Percentiles rank a stretch among this genome's conserved stretches.
These are phyloP conservation scores for Mesopsocus fuscifrons DNA, from an alignment of 2,888 invertebrate genomes.

Conservation along the genomic window DNA sequence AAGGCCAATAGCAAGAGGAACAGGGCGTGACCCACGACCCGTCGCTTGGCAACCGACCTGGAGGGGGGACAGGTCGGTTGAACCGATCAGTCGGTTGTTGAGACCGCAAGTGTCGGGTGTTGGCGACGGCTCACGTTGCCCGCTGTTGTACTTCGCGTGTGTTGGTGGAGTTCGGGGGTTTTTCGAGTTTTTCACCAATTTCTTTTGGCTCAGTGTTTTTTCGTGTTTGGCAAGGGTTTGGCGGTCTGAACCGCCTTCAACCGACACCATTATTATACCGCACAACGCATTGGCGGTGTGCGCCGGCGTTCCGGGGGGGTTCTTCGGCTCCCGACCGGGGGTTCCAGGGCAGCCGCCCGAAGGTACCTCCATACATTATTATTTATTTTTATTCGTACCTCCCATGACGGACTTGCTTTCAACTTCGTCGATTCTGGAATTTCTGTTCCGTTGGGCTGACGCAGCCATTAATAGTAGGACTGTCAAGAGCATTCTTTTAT, in stretches of 20 bases:
- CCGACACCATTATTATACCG: slow-evolving; percentile 20
- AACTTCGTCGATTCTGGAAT: too few relatives aligned
- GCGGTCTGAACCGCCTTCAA: slow-evolving; percentile 5
- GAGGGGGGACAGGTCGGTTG: slow-evolving; percentile 7
- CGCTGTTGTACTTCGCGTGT: neutral
- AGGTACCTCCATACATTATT: slow-evolving; percentile 9
- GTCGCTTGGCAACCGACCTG: slow-evolving; percentile 10
- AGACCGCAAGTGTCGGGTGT: neutral
- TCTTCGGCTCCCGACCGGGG: slow-evolving; percentile 17
- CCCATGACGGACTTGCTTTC: too few relatives aligned
- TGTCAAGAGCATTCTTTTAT: too few relatives aligned
- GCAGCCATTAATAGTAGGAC: too few relatives aligned
- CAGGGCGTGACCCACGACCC: slow-evolving; percentile 9
- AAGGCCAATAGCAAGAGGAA: slow-evolving; percentile 3
- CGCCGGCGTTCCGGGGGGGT: slow-evolving; percentile 18
- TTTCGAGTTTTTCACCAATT: too few relatives aligned
- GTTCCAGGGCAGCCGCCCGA: slow-evolving; percentile 14
- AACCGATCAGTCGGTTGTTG: neutral
- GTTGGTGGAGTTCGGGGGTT: too few relatives aligned
- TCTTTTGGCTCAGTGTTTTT: too few relatives aligned
- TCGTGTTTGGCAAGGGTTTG: slow-evolving; percentile 1
- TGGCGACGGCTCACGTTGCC: neutral
- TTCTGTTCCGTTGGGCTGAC: too few relatives aligned
- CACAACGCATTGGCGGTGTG: slow-evolving; percentile 21
- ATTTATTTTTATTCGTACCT: too few relatives aligned